Conservation (phyloP, 2,888 invertebrate species). For the Heliconius cydno region DNA sequence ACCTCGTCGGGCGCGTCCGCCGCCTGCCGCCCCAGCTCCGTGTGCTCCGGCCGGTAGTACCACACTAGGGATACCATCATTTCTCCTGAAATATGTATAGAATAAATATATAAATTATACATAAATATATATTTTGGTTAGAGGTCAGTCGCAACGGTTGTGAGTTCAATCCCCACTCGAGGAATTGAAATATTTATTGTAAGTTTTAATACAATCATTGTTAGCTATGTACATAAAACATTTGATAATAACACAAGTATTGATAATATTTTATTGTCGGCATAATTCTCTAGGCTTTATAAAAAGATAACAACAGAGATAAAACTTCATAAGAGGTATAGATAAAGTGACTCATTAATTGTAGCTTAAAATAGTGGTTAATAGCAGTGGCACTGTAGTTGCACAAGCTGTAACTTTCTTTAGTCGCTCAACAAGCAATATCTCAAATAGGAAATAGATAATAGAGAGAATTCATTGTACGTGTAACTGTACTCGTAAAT, state of each 20-base stretch:
- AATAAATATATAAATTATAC: not conserved
- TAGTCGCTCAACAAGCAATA: no score
- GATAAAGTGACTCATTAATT: not conserved
- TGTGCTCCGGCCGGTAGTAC: constrained; percentile 99
- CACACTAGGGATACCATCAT: constrained; percentile 98
- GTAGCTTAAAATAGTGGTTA: not conserved
- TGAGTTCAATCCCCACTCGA: no score
- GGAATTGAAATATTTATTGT: not conserved
- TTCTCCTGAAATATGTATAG: constrained; percentile 86
- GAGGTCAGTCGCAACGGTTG: not conserved
- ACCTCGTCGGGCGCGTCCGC: constrained; percentile 95
- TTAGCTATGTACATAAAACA: not conserved
- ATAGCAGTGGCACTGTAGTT: no score
- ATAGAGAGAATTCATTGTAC: no score
- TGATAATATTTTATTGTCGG: not conserved
- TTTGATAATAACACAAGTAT: not conserved
- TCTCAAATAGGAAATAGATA: no score
- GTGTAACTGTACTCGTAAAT: no score
- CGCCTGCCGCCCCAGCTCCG: constrained; percentile 92
- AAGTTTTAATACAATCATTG: not conserved
- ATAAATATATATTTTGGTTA: not conserved
- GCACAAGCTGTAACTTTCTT: no score
- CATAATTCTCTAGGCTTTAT: not conserved
- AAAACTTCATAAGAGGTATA: constrained; percentile 19
- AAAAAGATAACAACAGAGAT: not conserved